These are phyloP conservation scores for Lasius platythorax DNA, from an alignment of 2,888 invertebrate species.

Conservation along the genomic window DNA sequence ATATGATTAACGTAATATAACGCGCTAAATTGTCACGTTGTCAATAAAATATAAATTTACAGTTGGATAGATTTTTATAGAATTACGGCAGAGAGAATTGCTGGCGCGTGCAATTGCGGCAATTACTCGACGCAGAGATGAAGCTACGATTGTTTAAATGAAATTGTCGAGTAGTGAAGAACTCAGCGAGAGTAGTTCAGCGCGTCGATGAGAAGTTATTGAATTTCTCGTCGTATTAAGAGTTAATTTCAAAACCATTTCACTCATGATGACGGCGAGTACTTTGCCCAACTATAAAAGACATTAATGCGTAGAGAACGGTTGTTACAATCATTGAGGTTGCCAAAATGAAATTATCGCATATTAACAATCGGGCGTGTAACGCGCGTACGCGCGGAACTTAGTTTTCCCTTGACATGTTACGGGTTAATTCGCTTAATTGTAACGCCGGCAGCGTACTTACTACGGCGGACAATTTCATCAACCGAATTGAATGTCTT, in stretches of 20 bases:
- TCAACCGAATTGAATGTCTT: constrained; percentile 39
- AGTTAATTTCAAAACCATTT: constrained; percentile 46
- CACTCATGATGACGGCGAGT: constrained; percentile 26
- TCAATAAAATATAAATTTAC: constrained; percentile 13
- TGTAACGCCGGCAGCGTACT: constrained; percentile 46
- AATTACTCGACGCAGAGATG: constrained; percentile 31
- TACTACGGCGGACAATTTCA: constrained; percentile 38
- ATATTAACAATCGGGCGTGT: constrained; percentile 30
- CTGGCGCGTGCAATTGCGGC: background rate
- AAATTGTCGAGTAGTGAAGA: constrained; percentile 46
- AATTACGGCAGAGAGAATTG: constrained; percentile 24
- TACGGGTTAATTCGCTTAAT: constrained; percentile 54
- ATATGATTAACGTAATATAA: background rate
- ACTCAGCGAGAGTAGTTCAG: constrained; percentile 28
- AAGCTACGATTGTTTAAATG: constrained; percentile 53
- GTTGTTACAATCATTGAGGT: constrained; percentile 46
- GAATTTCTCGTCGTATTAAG: constrained; percentile 38
- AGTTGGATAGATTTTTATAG: background rate
- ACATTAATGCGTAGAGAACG: constrained; percentile 37
- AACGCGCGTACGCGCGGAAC: constrained; percentile 20
- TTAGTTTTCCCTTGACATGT: constrained; percentile 52
- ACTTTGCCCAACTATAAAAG: constrained; percentile 32
- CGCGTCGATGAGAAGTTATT: constrained; percentile 50
- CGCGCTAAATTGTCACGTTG: background rate
- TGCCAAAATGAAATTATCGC: constrained; percentile 50